Base-by-base conservation (phyloP, 2,797 vertebrate species). In the Halcyon smyrnensis region DNA sequence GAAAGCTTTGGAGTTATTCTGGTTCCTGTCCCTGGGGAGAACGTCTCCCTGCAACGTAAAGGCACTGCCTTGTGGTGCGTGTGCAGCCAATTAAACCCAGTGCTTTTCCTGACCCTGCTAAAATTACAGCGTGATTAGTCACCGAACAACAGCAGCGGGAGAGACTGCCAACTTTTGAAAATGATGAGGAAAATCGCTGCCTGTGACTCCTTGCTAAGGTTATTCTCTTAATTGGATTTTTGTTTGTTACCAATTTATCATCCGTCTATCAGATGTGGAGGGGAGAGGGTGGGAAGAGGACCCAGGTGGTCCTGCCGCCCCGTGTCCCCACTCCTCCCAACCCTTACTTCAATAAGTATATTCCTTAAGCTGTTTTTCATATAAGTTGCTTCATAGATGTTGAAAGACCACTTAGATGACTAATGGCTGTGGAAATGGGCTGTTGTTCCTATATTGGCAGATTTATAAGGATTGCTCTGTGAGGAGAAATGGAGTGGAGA, bases 71-170 rank as follows among this genome's bases (percentile, higher is more conserved):
- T 0, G 1, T 0, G 0, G 39, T 74, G 71, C 14, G 76, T 93
- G 94, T 91, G 94, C 67, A 56, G 94, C 51, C 91, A 93, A 82
- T 96, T 96, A 93, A 87, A 92, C 41, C 59, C 86, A 65, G 60
- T 23, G 86, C 93, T 93, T 92, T 82, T 89, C 85, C 91, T 89
- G 86, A 89, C 77, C 80, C 60, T 77, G 78, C 85, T 96, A 79
- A 95, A 91, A 95, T 96, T 95, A 87, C 95, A 90, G 76, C 0
- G 0, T 87, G 83, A 70, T 94, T 95, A 95, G 86, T 96, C 86
- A 87, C 68, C 0, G 3, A 94, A 93, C 80, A 94, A 94, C 71
- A 89, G 94, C 2, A 0, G 53, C 41, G 50, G 16, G 56, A 68
- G 37, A 93, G 84, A 37, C 75, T 94, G 93, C 78, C 90, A 92